phyloP scores from a whole-genome alignment of 1,140 invertebrate species.

The Listronotus bonariensis region DNA sequence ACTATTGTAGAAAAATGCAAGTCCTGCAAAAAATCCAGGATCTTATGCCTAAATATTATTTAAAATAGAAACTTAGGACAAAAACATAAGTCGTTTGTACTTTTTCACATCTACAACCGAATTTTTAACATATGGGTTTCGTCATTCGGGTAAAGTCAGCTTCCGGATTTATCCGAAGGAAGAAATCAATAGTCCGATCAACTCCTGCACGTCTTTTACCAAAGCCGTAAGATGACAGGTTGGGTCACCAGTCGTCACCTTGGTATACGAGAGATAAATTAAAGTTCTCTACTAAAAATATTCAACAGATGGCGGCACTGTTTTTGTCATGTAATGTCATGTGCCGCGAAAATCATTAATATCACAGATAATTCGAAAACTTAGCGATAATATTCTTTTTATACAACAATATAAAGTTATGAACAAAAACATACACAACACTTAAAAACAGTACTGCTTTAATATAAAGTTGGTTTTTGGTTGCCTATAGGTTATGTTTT shows the following conservation, averaged over 20 bases:
- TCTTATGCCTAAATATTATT: no score
- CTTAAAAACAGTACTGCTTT: background rate
- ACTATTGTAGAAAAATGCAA: no score
- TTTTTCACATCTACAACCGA: no score
- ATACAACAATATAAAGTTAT: slow-evolving; percentile 6
- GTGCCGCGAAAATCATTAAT: background rate
- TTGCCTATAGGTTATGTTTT: background rate
- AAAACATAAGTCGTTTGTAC: no score
- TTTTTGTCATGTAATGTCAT: slow-evolving; percentile 8
- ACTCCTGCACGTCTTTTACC: no score
- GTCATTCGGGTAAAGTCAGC: no score
- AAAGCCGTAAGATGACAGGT: no score
- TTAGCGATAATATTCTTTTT: slow-evolving; percentile 4
- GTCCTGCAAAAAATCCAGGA: no score
- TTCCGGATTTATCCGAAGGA: no score
- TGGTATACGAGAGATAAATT: background rate
- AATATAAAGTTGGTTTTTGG: background rate
- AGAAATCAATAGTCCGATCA: no score
- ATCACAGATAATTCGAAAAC: slow-evolving; percentile 5
- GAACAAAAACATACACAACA: slow-evolving; percentile 6
- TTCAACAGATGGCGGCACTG: background rate
- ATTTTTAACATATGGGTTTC: no score
- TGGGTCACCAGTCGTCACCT: background rate
- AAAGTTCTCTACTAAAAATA: background rate
- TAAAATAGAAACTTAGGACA: no score